Evolutionary conservation across 1,140 invertebrate species (phyloP).

Genomic region (Pseudomyrmex dendroicus): DNA sequence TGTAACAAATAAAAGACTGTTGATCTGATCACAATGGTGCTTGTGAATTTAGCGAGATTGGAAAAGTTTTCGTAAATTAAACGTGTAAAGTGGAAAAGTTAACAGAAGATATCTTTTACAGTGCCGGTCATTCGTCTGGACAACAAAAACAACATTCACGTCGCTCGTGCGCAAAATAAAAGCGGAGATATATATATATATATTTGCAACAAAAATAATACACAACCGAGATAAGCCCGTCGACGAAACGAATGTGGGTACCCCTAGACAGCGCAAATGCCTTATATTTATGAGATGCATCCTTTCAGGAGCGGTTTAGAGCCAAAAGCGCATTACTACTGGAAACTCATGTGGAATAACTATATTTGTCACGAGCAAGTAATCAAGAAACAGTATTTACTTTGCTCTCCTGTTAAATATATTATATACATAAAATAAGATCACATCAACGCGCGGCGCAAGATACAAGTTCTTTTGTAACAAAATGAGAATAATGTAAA

Average conservation of each 20-base stretch:
- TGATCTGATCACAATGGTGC: neutral
- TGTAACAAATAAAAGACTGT: neutral
- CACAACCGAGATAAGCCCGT: constrained; percentile 31
- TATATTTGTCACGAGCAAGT: neutral
- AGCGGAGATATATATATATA: constrained; percentile 26
- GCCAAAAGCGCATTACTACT: neutral
- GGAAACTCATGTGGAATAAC: neutral
- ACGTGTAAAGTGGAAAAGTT: neutral
- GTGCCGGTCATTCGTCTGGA: constrained; percentile 31
- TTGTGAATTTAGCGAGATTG: neutral
- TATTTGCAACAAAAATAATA: neutral
- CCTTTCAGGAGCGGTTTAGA: neutral
- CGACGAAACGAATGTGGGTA: constrained; percentile 33
- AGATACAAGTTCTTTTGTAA: no score
- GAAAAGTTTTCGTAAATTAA: constrained; percentile 5
- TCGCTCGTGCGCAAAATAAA: neutral
- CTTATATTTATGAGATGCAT: neutral
- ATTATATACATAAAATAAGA: no score
- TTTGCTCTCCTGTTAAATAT: no score
- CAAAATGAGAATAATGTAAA: no score
- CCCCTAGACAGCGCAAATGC: neutral
- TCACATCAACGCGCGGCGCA: no score
- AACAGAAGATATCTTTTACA: constrained; percentile 26
- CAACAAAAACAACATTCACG: no score
- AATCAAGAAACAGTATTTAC: no score